A percentile compares a stretch with the other conserved stretches of the same genome.
Conservation (phyloP, 2,888 invertebrate genomes). For the Iphiclides podalirius region DNA sequence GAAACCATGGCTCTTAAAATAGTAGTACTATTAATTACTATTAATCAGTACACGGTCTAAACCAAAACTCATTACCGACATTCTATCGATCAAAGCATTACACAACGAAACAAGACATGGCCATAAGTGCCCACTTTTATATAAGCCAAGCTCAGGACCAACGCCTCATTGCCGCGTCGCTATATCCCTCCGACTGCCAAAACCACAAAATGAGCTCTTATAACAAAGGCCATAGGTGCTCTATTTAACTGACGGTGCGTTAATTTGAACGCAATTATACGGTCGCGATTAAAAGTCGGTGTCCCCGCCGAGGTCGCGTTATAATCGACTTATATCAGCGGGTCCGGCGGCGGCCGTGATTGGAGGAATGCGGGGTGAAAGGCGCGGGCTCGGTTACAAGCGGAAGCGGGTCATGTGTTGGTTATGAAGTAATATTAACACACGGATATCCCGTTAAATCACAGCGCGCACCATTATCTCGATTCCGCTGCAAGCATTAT, state of each 20-base stretch:
- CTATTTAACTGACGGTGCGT: conserved; percentile 2
- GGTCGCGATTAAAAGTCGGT: conserved; percentile 28
- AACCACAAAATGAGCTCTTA: conserved; percentile 4
- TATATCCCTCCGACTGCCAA: not conserved
- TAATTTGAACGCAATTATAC: conserved; percentile 27
- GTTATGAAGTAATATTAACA: conserved; percentile 7
- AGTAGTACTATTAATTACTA: too few species aligned
- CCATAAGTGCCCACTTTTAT: conserved; percentile 9
- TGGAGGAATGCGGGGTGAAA: conserved; percentile 54
- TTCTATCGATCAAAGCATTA: conserved; percentile 2
- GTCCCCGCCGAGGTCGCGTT: conserved; percentile 39
- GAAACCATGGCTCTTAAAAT: too few species aligned
- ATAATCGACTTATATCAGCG: conserved; percentile 41
- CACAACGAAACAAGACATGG: conserved; percentile 6
- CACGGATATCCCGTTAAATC: conserved; percentile 8
- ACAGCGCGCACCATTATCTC: not conserved
- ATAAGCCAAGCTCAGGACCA: conserved; percentile 4
- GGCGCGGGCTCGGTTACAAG: conserved; percentile 34
- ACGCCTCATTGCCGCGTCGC: conserved; percentile 10
- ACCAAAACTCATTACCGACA: not conserved
- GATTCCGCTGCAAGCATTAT: not conserved
- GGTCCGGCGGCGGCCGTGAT: conserved; percentile 51
- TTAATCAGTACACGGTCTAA: too few species aligned
- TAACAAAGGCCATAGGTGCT: conserved; percentile 2
- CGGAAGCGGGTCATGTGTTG: conserved; percentile 31